Conservation (phyloP, 2,797 vertebrate species). For the Mionectes olivaceus region DNA sequence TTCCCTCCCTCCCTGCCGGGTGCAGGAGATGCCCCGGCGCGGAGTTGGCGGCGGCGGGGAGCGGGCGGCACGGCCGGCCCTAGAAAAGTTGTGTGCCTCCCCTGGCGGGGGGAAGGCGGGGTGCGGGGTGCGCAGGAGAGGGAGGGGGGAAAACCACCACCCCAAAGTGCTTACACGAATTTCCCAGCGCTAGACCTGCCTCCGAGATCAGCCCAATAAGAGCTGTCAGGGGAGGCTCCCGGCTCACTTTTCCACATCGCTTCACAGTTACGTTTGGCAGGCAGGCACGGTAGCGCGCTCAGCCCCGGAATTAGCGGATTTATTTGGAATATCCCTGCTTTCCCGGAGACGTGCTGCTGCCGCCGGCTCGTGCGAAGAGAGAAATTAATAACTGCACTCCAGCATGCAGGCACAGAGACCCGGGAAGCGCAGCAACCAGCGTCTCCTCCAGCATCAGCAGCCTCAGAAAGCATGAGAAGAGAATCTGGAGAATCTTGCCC, state of each 20-base stretch:
- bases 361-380: slow-evolving; percentile 41
- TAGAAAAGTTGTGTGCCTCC: slow-evolving; percentile 79
- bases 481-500: slow-evolving; percentile 57
- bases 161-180: slow-evolving; percentile 80
- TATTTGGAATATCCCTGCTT: slow-evolving; percentile 75
- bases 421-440: slow-evolving; percentile 35
- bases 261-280: slow-evolving; percentile 88
- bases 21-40: background rate
- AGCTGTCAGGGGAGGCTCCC: slow-evolving; percentile 91
- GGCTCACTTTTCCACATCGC: slow-evolving; percentile 89
- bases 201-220: slow-evolving; percentile 93
- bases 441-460: slow-evolving; percentile 59
- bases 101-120: slow-evolving; percentile 27
- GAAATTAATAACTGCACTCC: slow-evolving; percentile 60
- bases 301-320: slow-evolving; percentile 74
- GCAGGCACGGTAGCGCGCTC: slow-evolving; percentile 86
- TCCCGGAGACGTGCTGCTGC: slow-evolving; percentile 64
- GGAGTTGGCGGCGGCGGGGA: slow-evolving; percentile 26
- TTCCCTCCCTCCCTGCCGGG: background rate
- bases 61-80: slow-evolving; percentile 27
- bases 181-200: slow-evolving; percentile 91
- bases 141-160: slow-evolving; percentile 1
- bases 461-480: slow-evolving; percentile 66
- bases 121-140: background rate
- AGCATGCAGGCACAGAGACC: slow-evolving; percentile 54